Percentiles rank a stretch among this genome's conserved stretches.
Evolutionary conservation across 2,113 vertebrate genomes (phyloP).

Genomic region (Brachionichthys hirsutus): DNA sequence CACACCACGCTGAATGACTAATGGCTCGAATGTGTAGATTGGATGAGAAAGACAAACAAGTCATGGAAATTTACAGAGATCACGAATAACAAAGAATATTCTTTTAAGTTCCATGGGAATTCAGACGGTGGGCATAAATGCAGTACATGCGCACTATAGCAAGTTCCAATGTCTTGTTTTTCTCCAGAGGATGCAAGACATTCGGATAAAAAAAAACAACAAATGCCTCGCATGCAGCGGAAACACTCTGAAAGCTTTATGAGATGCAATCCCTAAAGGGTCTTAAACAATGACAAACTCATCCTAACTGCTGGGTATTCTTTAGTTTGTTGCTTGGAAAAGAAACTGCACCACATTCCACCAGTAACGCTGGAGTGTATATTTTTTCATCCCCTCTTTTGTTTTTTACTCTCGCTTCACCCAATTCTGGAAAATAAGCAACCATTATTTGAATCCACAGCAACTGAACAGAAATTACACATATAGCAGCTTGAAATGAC

Average conservation of each 20-base stretch:
- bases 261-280: constrained; percentile 41
- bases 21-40: constrained; percentile 45
- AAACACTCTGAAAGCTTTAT: constrained; percentile 56
- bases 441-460: constrained; percentile 35
- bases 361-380: constrained; percentile 6
- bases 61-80: constrained; percentile 43
- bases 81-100: constrained; percentile 51
- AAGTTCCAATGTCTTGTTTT: constrained; percentile 29
- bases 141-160: constrained; percentile 11
- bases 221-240: constrained; percentile 33
- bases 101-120: constrained; percentile 45
- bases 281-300: constrained; percentile 50
- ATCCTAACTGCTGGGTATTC: constrained; percentile 32
- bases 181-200: constrained; percentile 46
- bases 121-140: constrained; percentile 30
- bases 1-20: constrained; percentile 50
- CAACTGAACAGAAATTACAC: constrained; percentile 43
- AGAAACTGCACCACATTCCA: constrained; percentile 3
- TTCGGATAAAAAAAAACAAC: constrained; percentile 45
- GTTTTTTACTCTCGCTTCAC: constrained; percentile 24
- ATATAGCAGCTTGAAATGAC: constrained; percentile 41
- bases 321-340: constrained; percentile 29
- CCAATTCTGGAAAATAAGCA: constrained; percentile 8
- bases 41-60: constrained; percentile 52
- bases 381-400: neutral